Evolutionary conservation across 2,888 invertebrate genomes (phyloP).

Genomic region (Eupelmus urozonus): DNA sequence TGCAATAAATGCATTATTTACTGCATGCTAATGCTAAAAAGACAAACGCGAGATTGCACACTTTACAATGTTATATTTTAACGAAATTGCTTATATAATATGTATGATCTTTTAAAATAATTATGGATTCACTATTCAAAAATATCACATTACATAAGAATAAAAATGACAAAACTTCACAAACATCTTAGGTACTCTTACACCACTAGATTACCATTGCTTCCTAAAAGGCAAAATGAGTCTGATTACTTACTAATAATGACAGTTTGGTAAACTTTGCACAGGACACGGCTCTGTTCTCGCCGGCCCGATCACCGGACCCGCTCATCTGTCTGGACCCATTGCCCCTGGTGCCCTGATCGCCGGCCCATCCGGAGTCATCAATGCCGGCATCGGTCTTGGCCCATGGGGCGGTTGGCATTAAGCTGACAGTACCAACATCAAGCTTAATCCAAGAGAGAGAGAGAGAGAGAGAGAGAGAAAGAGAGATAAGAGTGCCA

Average conservation of each 20-base stretch:
- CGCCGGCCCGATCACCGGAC: slow-evolving; percentile 71
- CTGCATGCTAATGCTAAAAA: too few relatives aligned
- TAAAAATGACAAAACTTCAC: too few relatives aligned
- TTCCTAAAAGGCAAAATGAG: too few relatives aligned
- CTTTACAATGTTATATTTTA: too few relatives aligned
- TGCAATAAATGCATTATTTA: too few relatives aligned
- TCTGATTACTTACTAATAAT: neutral
- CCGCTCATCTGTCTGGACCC: slow-evolving; percentile 72
- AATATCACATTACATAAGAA: too few relatives aligned
- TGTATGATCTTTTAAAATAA: too few relatives aligned
- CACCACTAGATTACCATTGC: too few relatives aligned
- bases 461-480: slow-evolving; percentile 7
- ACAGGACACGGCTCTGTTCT: slow-evolving; percentile 68
- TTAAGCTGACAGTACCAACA: neutral
- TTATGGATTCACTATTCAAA: too few relatives aligned
- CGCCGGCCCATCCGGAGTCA: slow-evolving; percentile 74
- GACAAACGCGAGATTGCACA: too few relatives aligned
- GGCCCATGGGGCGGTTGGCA: slow-evolving; percentile 51
- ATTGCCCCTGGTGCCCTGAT: slow-evolving; percentile 71
- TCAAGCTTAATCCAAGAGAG: neutral
- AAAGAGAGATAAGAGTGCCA: neutral
- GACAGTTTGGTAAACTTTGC: neutral
- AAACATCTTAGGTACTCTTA: too few relatives aligned
- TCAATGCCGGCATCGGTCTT: slow-evolving; percentile 69
- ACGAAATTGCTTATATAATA: too few relatives aligned